Evolutionary conservation across 2,888 invertebrate species (phyloP).

Genomic region (Tanypteryx hageni): DNA sequence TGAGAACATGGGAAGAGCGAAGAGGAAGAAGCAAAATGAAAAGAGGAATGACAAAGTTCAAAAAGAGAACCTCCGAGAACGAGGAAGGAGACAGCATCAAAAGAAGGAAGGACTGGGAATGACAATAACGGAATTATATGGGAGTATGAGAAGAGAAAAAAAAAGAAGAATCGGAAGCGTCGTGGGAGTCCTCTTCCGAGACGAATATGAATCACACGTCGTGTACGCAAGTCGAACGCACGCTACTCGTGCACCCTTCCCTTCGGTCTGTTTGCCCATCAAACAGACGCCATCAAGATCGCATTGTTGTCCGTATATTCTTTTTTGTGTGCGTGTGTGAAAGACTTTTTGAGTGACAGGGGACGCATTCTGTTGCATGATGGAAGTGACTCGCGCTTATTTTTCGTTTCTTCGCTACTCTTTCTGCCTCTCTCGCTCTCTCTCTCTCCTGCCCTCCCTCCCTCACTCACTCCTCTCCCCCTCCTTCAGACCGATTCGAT

Average conservation of each 20-base stretch:
- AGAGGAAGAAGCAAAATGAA: background rate
- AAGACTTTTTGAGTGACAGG: background rate
- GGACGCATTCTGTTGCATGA: constrained; percentile 16
- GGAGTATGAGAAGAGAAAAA: background rate
- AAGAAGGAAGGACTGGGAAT: background rate
- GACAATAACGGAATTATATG: background rate
- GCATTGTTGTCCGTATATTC: background rate
- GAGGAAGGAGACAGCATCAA: background rate
- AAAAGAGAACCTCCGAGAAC: background rate
- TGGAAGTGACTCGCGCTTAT: constrained; percentile 23
- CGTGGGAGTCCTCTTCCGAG: background rate
- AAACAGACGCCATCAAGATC: constrained; percentile 19
- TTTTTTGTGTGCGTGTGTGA: background rate
- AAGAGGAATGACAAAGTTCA: background rate
- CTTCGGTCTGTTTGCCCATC: constrained; percentile 1
- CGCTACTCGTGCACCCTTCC: background rate
- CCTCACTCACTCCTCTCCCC: too few species aligned
- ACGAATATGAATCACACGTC: background rate
- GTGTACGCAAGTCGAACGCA: background rate
- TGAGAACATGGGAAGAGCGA: background rate
- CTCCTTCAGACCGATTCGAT: background rate
- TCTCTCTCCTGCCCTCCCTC: background rate
- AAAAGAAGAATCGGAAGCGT: background rate
- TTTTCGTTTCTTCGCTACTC: background rate
- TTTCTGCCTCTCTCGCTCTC: background rate